Conservation (phyloP, 2,888 invertebrate genomes). For the Pasiphila rectangulata region DNA sequence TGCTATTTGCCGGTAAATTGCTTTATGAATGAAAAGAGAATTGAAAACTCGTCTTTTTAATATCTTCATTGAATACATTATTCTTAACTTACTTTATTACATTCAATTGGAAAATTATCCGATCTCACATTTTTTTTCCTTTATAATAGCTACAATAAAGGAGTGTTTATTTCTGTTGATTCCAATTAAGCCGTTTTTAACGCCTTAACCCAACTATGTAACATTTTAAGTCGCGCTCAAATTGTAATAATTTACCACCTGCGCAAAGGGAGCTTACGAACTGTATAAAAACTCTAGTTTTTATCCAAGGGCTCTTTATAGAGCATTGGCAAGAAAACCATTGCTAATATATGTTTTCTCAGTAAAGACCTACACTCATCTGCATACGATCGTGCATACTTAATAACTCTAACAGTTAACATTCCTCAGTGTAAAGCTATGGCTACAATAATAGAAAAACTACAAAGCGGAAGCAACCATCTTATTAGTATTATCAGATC, state of each 20-base stretch:
- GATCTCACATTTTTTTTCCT: too few relatives aligned
- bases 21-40: too few relatives aligned
- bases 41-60: too few relatives aligned
- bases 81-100: too few relatives aligned
- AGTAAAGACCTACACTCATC: conserved; percentile 1
- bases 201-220: too few relatives aligned
- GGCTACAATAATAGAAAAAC: not conserved
- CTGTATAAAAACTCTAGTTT: not conserved
- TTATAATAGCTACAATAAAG: too few relatives aligned
- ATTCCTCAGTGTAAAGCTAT: conserved; percentile 3
- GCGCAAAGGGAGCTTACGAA: not conserved
- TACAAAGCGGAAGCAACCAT: not conserved
- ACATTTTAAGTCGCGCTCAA: too few relatives aligned
- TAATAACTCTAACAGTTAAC: conserved; percentile 1
- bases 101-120: too few relatives aligned
- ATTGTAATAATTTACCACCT: not conserved
- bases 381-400: conserved; percentile 7
- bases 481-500: not conserved
- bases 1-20: too few relatives aligned
- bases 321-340: not conserved
- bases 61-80: too few relatives aligned
- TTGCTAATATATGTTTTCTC: not conserved
- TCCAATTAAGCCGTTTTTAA: too few relatives aligned
- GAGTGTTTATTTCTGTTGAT: too few relatives aligned
- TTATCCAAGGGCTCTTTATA: not conserved